These are phyloP conservation scores for Drosophila saltans DNA, from an alignment of 1,140 invertebrate genomes.

Conservation along the genomic window DNA sequence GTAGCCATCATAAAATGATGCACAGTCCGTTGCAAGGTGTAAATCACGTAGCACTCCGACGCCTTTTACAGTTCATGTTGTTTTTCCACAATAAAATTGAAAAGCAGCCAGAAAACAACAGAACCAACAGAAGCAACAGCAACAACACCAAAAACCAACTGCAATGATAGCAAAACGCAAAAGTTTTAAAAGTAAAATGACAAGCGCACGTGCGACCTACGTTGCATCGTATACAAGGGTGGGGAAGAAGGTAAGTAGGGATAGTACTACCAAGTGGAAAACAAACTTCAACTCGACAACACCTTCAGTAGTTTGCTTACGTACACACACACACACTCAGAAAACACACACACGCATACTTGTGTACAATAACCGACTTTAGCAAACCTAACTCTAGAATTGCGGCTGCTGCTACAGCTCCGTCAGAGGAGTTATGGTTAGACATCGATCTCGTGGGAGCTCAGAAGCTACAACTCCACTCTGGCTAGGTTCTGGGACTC, in stretches of 20 bases:
- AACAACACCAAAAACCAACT: slow-evolving; percentile 28
- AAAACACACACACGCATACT: slow-evolving; percentile 7
- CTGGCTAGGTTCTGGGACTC: slow-evolving; percentile 58
- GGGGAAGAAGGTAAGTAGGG: background rate
- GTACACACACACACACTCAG: slow-evolving; percentile 21
- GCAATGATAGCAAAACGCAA: slow-evolving; percentile 67
- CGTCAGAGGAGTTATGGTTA: slow-evolving; percentile 64
- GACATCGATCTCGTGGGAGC: slow-evolving; percentile 70
- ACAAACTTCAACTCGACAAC: slow-evolving; percentile 20
- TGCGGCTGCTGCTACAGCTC: slow-evolving; percentile 4
- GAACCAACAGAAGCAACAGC: slow-evolving; percentile 21
- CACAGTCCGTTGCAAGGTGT: slow-evolving; percentile 71
- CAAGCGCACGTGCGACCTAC: slow-evolving; percentile 73
- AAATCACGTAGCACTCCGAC: slow-evolving; percentile 77
- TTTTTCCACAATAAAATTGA: slow-evolving; percentile 78
- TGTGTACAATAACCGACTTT: background rate
- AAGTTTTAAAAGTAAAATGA: slow-evolving; percentile 80
- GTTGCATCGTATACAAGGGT: background rate
- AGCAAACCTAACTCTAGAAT: slow-evolving; percentile 17
- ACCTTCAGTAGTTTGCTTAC: slow-evolving; percentile 57
- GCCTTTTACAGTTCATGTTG: slow-evolving; percentile 74
- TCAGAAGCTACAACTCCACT: slow-evolving; percentile 20
- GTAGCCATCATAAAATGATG: slow-evolving; percentile 72
- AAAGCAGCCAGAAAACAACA: slow-evolving; percentile 69
- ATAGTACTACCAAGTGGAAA: slow-evolving; percentile 37